Percentiles rank a stretch among this genome's conserved stretches.
Conservation (phyloP, 1,140 invertebrate species). For the Amyelois transitella region DNA sequence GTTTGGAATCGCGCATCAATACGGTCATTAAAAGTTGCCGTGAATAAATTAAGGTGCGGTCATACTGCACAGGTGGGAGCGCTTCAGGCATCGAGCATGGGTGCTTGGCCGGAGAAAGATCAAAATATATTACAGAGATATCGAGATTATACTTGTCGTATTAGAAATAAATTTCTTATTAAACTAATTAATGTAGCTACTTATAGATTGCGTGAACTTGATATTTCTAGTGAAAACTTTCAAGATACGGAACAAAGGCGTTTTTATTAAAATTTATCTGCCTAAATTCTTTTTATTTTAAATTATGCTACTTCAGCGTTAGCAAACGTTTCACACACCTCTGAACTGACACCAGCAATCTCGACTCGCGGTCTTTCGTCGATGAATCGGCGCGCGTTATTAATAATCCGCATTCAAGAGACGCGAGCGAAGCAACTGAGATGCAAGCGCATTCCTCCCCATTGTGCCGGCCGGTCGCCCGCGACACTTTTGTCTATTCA, state of each 20-base stretch:
- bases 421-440: conserved; percentile 49
- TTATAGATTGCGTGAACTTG: too few relatives aligned
- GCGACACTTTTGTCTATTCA: conserved; percentile 70
- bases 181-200: too few relatives aligned
- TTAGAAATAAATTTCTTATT: too few relatives aligned
- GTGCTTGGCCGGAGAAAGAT: conserved; percentile 23
- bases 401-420: conserved; percentile 69
- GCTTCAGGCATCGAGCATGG: conserved; percentile 44
- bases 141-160: too few relatives aligned
- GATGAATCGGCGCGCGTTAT: conserved; percentile 57
- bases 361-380: conserved; percentile 32
- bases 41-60: conserved; percentile 48
- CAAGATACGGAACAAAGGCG: too few relatives aligned
- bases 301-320: too few relatives aligned
- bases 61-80: conserved; percentile 51
- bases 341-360: conserved; percentile 6
- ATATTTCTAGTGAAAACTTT: too few relatives aligned
- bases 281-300: too few relatives aligned
- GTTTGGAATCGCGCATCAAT: conserved; percentile 12
- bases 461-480: conserved; percentile 63
- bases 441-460: conserved; percentile 63
- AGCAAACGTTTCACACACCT: too few relatives aligned
- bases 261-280: too few relatives aligned
- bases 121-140: not conserved
- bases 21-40: conserved; percentile 41